These are phyloP conservation scores for Desmodus rotundus DNA, from an alignment of 2,113 vertebrate species.

Conservation along the genomic window DNA sequence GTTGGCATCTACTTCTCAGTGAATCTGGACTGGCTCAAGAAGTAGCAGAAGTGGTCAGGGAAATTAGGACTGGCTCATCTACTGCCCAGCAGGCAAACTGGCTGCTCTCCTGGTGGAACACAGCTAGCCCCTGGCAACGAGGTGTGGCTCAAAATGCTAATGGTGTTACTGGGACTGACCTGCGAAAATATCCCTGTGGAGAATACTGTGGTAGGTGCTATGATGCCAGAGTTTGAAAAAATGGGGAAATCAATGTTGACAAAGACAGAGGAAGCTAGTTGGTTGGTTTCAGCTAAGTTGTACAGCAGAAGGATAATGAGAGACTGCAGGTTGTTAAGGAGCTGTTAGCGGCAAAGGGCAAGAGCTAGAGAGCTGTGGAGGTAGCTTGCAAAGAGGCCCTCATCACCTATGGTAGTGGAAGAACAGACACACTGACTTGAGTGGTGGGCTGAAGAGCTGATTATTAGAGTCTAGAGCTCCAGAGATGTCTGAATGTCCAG, in stretches of 20 bases:
- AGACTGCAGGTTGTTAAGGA: not conserved
- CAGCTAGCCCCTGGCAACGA: not conserved
- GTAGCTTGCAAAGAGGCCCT: not conserved
- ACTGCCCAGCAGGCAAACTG: not conserved
- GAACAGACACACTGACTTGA: not conserved
- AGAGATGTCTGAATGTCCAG: not conserved
- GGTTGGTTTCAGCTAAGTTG: not conserved
- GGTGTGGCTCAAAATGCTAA: not conserved
- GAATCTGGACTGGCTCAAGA: not conserved
- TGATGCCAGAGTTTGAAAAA: not conserved
- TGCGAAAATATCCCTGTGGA: not conserved
- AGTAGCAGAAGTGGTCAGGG: not conserved
- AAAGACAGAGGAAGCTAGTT: not conserved
- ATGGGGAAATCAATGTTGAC: not conserved
- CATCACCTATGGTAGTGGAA: not conserved
- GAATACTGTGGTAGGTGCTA: not conserved
- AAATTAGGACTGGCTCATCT: not conserved
- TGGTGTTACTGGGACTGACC: not conserved
- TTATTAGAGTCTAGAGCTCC: not conserved
- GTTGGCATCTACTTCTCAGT: not conserved
- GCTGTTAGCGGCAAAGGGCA: not conserved
- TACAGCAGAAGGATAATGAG: not conserved
- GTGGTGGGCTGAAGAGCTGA: not conserved
- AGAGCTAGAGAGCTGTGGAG: not conserved
- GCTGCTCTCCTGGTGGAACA: not conserved